Evolutionary conservation across 2,113 vertebrate species (phyloP).

Genomic region (Ctenomys sociabilis): DNA sequence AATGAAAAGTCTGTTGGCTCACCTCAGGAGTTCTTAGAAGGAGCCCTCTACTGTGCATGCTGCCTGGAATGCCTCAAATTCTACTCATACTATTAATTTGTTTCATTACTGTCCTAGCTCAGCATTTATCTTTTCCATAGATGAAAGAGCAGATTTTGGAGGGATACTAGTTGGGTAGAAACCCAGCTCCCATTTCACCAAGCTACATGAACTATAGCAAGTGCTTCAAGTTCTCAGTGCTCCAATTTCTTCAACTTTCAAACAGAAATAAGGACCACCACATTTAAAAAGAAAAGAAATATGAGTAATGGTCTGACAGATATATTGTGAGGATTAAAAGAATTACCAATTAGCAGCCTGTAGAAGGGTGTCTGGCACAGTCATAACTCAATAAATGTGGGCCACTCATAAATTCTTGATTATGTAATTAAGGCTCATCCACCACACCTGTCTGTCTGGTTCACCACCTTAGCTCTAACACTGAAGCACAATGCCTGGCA

Average conservation of each 20-base stretch:
- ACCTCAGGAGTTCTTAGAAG: accelerated
- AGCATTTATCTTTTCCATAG: background rate
- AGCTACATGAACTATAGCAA: background rate
- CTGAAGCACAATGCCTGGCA: background rate
- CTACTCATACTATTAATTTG: background rate
- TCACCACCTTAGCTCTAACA: background rate
- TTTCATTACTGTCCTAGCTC: background rate
- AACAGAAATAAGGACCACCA: background rate
- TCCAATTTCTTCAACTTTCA: background rate
- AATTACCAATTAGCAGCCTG: background rate
- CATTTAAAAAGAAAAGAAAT: background rate
- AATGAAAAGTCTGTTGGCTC: background rate
- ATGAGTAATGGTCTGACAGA: background rate
- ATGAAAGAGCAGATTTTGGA: background rate
- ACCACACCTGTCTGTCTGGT: background rate
- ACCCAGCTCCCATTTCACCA: background rate
- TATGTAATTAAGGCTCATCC: background rate
- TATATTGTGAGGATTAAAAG: background rate
- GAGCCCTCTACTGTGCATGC: background rate
- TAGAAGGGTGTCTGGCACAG: background rate
- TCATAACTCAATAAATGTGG: background rate
- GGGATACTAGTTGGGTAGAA: background rate
- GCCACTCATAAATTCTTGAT: background rate
- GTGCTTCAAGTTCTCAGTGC: background rate
- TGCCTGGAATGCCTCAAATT: background rate